Evolutionary conservation across 2,888 invertebrate species (phyloP), one percentile per base, ranked within the genome.

Genomic region (Podotricha telesiphe): DNA sequence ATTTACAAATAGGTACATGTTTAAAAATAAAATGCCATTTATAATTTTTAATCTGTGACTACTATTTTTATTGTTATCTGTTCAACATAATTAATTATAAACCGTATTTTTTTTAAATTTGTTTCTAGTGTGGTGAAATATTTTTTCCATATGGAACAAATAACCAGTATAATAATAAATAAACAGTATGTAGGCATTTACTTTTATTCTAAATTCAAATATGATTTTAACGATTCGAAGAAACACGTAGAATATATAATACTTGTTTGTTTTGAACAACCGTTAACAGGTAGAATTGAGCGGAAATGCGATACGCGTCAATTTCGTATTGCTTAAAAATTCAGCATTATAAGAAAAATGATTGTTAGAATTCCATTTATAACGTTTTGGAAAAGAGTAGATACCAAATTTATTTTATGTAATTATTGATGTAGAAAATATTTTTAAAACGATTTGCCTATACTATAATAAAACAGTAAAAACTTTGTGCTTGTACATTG

Each of bases 221-320:
- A 13, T 42, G 1, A 13, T 42, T 42, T 13, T 34, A 34, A 34
- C 34, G 28, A 55, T 4, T 0, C 3, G 34, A 13, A 17, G 53
- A 17, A 34, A 55, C 34, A 55, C 53, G 53, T 55, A 34, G 34
- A 55, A 55, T 55, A 34, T 17, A 55, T 55, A 55, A 55, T 55
- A 55, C 34, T 55, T 55, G 53, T 55, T 55, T 55, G 53, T 55
- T 55, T 55, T 55, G 34, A 55, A 55, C 53, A 34, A 55, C 53
- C 53, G 53, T 55, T 55, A 53, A 17, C 28, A 51, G 51, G 53
- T 53, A 53, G n/a, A n/a, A 28, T 8, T 19, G 13, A 20, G 20
- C 56, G 56, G 56, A 40, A 56, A 40, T 40, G 13, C 19, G 59
- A 20, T 45, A n/a, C 42, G 42, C 45, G 59, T 42, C 42, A 59